Conservation (phyloP, 2,888 invertebrate genomes). For the Chrysina gloriosa region DNA sequence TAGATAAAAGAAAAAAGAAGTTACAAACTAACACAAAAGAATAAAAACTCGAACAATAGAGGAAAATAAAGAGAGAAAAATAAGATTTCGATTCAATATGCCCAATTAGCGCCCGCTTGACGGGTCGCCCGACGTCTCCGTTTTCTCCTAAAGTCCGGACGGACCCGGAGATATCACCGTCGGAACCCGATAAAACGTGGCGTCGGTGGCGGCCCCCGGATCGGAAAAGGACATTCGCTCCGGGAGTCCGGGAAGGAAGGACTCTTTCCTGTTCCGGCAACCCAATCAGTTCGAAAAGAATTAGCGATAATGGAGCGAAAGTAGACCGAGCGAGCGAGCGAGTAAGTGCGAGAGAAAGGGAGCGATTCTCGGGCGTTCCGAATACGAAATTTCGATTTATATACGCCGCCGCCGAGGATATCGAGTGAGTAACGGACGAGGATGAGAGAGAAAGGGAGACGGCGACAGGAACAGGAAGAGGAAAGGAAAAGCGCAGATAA, state of each 20-base stretch:
- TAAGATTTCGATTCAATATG: background rate
- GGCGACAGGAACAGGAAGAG: conserved; percentile 61
- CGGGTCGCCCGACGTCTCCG: background rate
- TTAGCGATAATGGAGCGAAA: conserved; percentile 40
- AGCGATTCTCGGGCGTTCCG: conserved; percentile 21
- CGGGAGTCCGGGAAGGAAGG: conserved; percentile 66
- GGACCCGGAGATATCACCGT: background rate
- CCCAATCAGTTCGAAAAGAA: conserved; percentile 59
- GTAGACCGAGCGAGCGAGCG: conserved; percentile 28
- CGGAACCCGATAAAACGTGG: conserved; percentile 53
- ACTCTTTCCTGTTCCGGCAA: conserved; percentile 63
- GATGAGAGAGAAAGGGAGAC: conserved; percentile 32
- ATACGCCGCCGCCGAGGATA: no score
- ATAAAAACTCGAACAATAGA: background rate
- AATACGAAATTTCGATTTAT: conserved; percentile 14
- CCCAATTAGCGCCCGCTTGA: background rate
- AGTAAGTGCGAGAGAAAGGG: no score
- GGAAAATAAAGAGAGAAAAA: background rate
- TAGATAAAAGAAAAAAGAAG: background rate
- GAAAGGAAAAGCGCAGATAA: conserved; percentile 54
- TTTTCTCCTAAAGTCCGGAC: background rate
- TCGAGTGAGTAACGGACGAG: no score
- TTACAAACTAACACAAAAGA: background rate
- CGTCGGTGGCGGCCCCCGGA: conserved; percentile 46
- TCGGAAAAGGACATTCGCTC: conserved; percentile 64